A percentile compares a stretch with the other conserved stretches of the same genome.
phyloP scores from a whole-genome alignment of 1,140 invertebrate species.

The Eriosoma lanigerum region DNA sequence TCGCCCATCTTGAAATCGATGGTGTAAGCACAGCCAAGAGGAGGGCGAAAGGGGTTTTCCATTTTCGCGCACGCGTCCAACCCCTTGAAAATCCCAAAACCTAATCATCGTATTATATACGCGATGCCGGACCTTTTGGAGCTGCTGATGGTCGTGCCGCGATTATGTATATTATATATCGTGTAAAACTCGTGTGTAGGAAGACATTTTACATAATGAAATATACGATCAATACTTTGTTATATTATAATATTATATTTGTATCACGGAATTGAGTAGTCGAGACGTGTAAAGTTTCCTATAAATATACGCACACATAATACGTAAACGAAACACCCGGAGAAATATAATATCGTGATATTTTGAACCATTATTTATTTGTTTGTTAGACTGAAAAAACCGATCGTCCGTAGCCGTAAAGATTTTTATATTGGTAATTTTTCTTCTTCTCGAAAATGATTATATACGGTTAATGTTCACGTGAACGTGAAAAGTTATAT shows the following conservation, averaged over 20 bases:
- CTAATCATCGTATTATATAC: slow-evolving; percentile 36
- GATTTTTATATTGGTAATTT: background rate
- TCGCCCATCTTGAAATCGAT: slow-evolving; percentile 52
- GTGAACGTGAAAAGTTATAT: background rate
- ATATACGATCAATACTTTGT: slow-evolving; percentile 7
- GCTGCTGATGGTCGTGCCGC: background rate
- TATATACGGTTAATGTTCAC: background rate
- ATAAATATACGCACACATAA: too few species aligned
- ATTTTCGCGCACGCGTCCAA: slow-evolving; percentile 46
- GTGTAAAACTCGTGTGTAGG: too few species aligned
- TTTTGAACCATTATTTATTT: too few species aligned
- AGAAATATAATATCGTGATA: too few species aligned
- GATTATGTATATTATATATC: too few species aligned
- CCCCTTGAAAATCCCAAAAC: slow-evolving; percentile 41
- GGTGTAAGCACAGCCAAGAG: slow-evolving; percentile 20
- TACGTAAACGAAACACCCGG: too few species aligned
- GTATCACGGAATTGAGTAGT: background rate
- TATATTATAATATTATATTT: background rate
- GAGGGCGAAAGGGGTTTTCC: slow-evolving; percentile 43
- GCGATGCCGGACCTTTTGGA: background rate
- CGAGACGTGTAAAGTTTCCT: too few species aligned
- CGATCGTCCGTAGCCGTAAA: too few species aligned
- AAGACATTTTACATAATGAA: too few species aligned
- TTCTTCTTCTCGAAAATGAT: background rate
- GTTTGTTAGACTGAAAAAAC: too few species aligned